A percentile compares a stretch with the other conserved stretches of the same genome.
These are phyloP conservation scores for Ellobium chinense DNA, from an alignment of 2,888 invertebrate genomes.

Conservation along the genomic window DNA sequence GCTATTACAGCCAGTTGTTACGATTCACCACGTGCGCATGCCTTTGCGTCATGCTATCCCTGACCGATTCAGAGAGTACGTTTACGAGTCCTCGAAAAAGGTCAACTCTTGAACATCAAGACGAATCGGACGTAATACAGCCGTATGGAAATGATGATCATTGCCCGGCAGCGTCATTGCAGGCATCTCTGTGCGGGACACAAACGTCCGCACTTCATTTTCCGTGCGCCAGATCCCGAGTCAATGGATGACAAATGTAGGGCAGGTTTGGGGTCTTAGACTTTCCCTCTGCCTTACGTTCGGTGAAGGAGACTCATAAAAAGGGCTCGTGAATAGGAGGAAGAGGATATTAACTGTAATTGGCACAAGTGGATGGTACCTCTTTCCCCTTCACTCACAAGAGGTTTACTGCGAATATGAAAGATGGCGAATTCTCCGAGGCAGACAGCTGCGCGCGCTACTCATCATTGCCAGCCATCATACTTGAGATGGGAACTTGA, in stretches of 20 bases:
- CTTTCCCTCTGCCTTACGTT: neutral
- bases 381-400: conserved; percentile 12
- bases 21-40: too few relatives aligned
- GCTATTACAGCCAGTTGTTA: too few relatives aligned
- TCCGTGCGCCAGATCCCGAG: neutral
- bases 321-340: neutral
- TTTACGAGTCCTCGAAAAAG: too few relatives aligned
- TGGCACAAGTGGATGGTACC: conserved; percentile 41
- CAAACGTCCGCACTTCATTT: neutral
- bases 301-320: conserved; percentile 19
- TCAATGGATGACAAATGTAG: conserved; percentile 24
- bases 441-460: conserved; percentile 43
- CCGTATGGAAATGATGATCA: too few relatives aligned
- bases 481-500: conserved; percentile 32
- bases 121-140: too few relatives aligned
- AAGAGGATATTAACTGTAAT: conserved; percentile 34
- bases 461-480: conserved; percentile 39
- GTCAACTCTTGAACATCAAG: too few relatives aligned
- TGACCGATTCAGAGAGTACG: too few relatives aligned
- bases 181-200: too few relatives aligned
- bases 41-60: too few relatives aligned
- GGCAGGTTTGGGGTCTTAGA: neutral
- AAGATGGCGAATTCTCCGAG: conserved; percentile 21
- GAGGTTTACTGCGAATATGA: conserved; percentile 36
- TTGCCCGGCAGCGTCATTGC: too few relatives aligned